A percentile compares a stretch with the other conserved stretches of the same genome.
These are phyloP conservation scores for Rattus rattus DNA, from an alignment of 2,113 vertebrate species.

Conservation along the genomic window DNA sequence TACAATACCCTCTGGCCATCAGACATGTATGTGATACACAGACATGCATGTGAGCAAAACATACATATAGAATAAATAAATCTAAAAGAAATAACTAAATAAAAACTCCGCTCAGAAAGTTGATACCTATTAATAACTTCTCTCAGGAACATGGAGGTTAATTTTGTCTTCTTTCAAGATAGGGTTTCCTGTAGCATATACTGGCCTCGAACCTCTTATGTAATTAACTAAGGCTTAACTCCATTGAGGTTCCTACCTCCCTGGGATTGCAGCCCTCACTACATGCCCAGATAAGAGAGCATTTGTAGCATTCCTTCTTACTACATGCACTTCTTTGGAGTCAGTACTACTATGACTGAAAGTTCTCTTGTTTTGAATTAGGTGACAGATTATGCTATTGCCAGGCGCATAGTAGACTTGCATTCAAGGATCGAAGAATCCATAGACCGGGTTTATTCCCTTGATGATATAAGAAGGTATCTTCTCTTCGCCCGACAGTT, in stretches of 20 bases:
- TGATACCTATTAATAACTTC: neutral
- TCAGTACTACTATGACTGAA: neutral
- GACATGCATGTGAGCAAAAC: neutral
- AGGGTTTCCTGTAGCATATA: neutral
- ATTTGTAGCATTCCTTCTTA: conserved; percentile 18
- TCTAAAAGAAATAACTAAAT: neutral
- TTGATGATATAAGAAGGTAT: conserved; percentile 98
- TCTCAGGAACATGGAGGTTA: neutral
- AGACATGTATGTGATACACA: neutral
- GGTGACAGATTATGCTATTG: conserved; percentile 99
- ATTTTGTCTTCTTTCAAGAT: neutral
- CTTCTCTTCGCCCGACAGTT: conserved; percentile 98
- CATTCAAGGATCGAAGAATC: conserved; percentile 96
- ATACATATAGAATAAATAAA: neutral
- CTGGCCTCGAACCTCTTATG: neutral
- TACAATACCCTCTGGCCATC: neutral
- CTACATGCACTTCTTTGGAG: neutral
- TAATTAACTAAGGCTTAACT: neutral
- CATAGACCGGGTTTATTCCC: conserved; percentile 94
- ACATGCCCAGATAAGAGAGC: neutral
- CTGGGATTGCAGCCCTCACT: neutral
- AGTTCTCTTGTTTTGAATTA: conserved; percentile 79
- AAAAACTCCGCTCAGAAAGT: conserved; percentile 34
- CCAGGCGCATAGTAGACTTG: conserved; percentile 97
- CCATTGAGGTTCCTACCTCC: neutral